Evolutionary conservation across 2,888 invertebrate species (phyloP), one percentile per base, ranked within the genome.

Genomic region (Polyommatus iphigenia): DNA sequence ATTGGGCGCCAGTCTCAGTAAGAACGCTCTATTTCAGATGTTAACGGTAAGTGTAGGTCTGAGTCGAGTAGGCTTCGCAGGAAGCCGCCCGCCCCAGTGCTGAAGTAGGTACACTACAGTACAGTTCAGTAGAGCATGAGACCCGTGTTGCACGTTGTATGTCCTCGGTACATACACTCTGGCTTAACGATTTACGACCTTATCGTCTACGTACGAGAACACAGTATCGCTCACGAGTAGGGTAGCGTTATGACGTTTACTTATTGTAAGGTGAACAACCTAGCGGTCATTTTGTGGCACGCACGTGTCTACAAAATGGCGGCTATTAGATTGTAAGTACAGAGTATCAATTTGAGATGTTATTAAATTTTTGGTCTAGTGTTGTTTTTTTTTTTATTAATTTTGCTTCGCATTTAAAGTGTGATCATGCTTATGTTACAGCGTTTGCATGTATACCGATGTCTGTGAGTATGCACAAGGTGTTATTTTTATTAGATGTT

Each of bases 1-100:
- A 83, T 86, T 83, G 91, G 89, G 89, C 90, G 90, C 88, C 89
- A 85, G 88, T 88, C 87, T 90, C 88, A 90, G 90, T 86, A 86
- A 87, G 87, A 87, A 87, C 90, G 89, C 90, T 93, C 92, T 93
- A 91, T 94, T 93, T 92, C 93, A 93, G 94, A 94, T 93, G 93
- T 92, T 94, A 90, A 93, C 94, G 93, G 94, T 94, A 93, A 93
- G 94, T 93, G 84, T 91, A 92, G 92, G 89, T 91, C 88, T 87
- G 88, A 87, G 86, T 85, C 87, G 86, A 86, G 85, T 90, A 89
- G 90, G 88, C 85, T 80, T 78, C 79, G 80, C 82, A 76, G 78
- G 79, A 78, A 80, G 80, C 78, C 78, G 80, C 78, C 77, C 73
- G 78, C 79, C 76, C 78, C 79, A 71, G 76, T 54, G 62, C 76